Percentiles rank a stretch among this genome's conserved stretches.
phyloP scores from a whole-genome alignment of 2,888 invertebrate genomes.

The Polia nebulosa region DNA sequence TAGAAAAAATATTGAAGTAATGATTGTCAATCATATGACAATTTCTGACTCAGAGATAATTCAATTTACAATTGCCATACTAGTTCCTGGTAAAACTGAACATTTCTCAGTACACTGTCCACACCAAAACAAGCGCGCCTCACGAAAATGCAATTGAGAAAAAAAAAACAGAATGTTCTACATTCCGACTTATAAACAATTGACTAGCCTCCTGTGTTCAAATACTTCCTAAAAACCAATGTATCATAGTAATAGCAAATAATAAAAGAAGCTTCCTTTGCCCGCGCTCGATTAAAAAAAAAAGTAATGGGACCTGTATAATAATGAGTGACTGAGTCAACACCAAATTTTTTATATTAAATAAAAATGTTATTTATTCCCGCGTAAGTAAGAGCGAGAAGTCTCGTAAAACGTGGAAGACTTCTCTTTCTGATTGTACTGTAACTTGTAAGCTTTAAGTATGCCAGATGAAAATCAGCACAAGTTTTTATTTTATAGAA shows the following conservation, averaged over 20 bases:
- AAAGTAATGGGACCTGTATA: conserved; percentile 83
- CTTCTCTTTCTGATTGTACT: conserved; percentile 58
- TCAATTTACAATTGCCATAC: too few relatives aligned
- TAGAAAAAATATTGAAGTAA: background rate
- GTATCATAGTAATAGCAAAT: conserved; percentile 65
- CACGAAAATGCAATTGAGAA: conserved; percentile 34
- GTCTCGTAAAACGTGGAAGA: conserved; percentile 46
- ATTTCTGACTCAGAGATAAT: too few relatives aligned
- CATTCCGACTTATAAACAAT: conserved; percentile 69
- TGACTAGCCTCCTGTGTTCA: conserved; percentile 84
- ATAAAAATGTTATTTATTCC: conserved; percentile 63
- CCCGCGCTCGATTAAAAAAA: conserved; percentile 69
- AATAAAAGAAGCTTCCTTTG: conserved; percentile 66
- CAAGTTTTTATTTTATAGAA: conserved; percentile 49
- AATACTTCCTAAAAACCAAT: conserved; percentile 73
- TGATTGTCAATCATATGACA: too few relatives aligned
- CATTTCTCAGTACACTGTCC: conserved; percentile 25
- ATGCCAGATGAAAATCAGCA: conserved; percentile 59
- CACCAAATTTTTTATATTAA: conserved; percentile 84
- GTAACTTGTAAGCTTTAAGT: conserved; percentile 58
- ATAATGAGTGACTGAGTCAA: conserved; percentile 84
- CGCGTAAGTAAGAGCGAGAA: conserved; percentile 56
- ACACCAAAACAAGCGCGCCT: conserved; percentile 36
- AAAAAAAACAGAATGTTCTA: conserved; percentile 49
- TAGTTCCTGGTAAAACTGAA: too few relatives aligned